Percentiles rank a stretch among this genome's conserved stretches.
These are phyloP conservation scores for Drosophila sordidula DNA, from an alignment of 2,888 invertebrate genomes.

Conservation along the genomic window DNA sequence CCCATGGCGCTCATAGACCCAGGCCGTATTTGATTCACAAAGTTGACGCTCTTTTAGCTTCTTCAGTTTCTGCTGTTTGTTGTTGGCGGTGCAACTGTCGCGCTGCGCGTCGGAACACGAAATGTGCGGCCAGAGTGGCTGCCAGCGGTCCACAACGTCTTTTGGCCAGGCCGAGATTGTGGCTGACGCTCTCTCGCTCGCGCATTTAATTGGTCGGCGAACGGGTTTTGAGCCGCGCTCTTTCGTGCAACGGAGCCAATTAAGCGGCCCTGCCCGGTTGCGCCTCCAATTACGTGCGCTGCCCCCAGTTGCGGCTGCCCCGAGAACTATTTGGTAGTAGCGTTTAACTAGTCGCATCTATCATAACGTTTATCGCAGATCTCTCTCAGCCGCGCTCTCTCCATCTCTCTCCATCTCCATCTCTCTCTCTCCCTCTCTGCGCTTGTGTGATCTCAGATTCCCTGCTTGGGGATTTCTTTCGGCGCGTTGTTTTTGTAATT, in stretches of 20 bases:
- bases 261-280: slow-evolving; percentile 63
- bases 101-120: slow-evolving; percentile 82
- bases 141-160: slow-evolving; percentile 65
- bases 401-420: slow-evolving; percentile 9
- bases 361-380: slow-evolving; percentile 73
- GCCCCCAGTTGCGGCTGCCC: slow-evolving; percentile 28
- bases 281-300: slow-evolving; percentile 71
- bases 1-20: slow-evolving; percentile 83
- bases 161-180: slow-evolving; percentile 47
- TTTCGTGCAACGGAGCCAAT: slow-evolving; percentile 43
- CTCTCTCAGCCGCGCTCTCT: slow-evolving; percentile 12
- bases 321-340: slow-evolving; percentile 78
- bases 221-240: slow-evolving; percentile 51
- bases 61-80: no score
- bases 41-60: no score
- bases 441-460: slow-evolving; percentile 46
- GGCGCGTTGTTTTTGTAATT: slow-evolving; percentile 80
- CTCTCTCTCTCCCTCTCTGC: slow-evolving; percentile 15
- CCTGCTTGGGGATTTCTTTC: slow-evolving; percentile 65
- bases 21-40: no score
- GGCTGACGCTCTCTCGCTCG: slow-evolving; percentile 23
- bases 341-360: slow-evolving; percentile 80
- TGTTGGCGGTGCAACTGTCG: slow-evolving; percentile 66
- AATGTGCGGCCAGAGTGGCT: slow-evolving; percentile 72
- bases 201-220: slow-evolving; percentile 74